Evolutionary conservation across 2,113 vertebrate species (phyloP).

Genomic region (Poeciliopsis turrubarensis): DNA sequence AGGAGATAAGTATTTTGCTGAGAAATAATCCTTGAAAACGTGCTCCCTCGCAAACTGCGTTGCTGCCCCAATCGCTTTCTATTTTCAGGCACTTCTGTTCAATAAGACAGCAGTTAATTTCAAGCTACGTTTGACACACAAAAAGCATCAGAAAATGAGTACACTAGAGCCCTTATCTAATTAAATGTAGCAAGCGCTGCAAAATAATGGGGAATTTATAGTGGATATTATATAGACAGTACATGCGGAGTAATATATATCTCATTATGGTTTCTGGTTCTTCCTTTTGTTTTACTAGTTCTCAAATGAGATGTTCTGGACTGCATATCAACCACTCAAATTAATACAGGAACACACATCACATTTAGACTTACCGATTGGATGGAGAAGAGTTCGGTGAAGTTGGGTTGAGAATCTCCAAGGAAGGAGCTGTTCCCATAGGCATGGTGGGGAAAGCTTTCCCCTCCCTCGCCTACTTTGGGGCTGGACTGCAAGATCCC

Average conservation of each 20-base stretch:
- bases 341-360: neutral
- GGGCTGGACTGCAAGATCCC: constrained; percentile 84
- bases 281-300: neutral
- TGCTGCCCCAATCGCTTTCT: constrained; percentile 10
- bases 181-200: constrained; percentile 1
- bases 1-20: constrained; percentile 15
- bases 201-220: neutral
- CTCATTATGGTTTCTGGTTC: neutral
- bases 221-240: neutral
- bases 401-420: constrained; percentile 92
- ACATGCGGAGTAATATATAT: neutral
- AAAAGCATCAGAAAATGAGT: constrained; percentile 7
- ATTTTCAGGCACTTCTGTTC: constrained; percentile 25
- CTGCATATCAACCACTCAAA: neutral
- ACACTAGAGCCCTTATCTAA: constrained; percentile 1
- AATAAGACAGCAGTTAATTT: constrained; percentile 39
- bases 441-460: constrained; percentile 90
- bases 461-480: constrained; percentile 74
- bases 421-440: constrained; percentile 92
- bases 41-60: constrained; percentile 10
- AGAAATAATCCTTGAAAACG: constrained; percentile 27
- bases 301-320: neutral
- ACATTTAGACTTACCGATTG: constrained; percentile 77
- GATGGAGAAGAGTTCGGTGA: constrained; percentile 95
- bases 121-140: constrained; percentile 29